Evolutionary conservation across 1,140 invertebrate species (phyloP), one percentile per base, ranked within the genome.

Genomic region (Drosophila leontia): DNA sequence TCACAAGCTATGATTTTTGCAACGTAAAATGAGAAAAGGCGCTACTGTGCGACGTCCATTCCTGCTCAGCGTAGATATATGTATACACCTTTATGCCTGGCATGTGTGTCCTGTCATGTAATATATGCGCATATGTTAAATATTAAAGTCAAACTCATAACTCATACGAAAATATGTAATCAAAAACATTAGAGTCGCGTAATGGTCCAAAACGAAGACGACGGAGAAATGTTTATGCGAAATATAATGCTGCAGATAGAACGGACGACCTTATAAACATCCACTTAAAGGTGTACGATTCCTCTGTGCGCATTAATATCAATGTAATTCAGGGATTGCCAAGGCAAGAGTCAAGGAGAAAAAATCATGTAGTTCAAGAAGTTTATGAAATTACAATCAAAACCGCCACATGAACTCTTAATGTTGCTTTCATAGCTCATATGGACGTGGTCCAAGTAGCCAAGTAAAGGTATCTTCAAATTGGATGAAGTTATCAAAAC

Each of bases 151-250:
- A 29, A 34, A 53, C 50, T 57, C 70, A 72, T 74, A 53, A 74
- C 68, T 74, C 68, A 72, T 12, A 37, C 68, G 35, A 61, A 74
- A 72, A 72, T 72, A 74, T 74, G 68, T 71, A 74, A 74, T 74
- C 70, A 72, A 72, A 74, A 61, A 32, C 70, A 72, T 74, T 74
- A 74, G 39, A 41, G 55, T n/a, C 39, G 56, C 68, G 57, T 48
- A 71, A 71, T 71, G 68, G 50, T 34, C 41, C 32, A 19, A 37
- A 37, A 5, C 23, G n/a, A 57, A 7, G 23, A 7, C 8, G 13
- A 15, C 41, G 17, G 53, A 11, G 35, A 41, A 39, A 29, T 23
- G 39, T 17, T 35, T 47, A 37, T 37, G 51, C 5, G 13, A 57
- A 41, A 34, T 23, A 60, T n/a, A 50, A 19, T 19, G 12, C 51